Percentiles rank a stretch among this genome's conserved stretches.
Conservation (phyloP, 92 coral and sea anemone species). For the Isaurus tuberculatus region DNA sequence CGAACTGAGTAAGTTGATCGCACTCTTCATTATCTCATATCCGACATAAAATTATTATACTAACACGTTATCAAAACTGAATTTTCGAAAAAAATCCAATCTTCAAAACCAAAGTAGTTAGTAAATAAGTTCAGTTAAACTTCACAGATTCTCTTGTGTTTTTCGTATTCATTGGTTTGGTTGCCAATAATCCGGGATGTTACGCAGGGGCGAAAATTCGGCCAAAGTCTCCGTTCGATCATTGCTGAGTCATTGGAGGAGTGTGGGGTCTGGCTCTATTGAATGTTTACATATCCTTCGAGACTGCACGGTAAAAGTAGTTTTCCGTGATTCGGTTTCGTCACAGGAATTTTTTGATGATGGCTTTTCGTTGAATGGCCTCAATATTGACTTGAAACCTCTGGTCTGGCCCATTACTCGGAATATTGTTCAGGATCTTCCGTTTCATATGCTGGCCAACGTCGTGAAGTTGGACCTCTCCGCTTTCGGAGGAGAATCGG, state of each 20-base stretch:
- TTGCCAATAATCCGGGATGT: not conserved
- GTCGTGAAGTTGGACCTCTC: too few relatives aligned
- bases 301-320: not conserved
- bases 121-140: not conserved
- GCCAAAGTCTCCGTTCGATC: too few relatives aligned
- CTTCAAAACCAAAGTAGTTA: not conserved
- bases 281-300: too few relatives aligned
- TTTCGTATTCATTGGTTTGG: constrained; percentile 14
- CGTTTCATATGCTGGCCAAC: too few relatives aligned
- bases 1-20: too few relatives aligned
- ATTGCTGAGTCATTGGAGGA: not conserved
- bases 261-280: not conserved
- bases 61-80: not conserved
- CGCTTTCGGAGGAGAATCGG: too few relatives aligned
- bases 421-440: not conserved
- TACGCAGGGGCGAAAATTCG: too few relatives aligned
- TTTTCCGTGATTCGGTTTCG: not conserved
- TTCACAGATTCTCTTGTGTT: constrained; percentile 11
- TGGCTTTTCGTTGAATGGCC: not conserved
- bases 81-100: too few relatives aligned
- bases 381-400: not conserved
- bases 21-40: too few relatives aligned
- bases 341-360: not conserved
- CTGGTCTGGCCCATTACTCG: not conserved
- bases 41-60: not conserved